Evolutionary conservation across 2,797 vertebrate species (phyloP).

Genomic region (Tapirus indicus): DNA sequence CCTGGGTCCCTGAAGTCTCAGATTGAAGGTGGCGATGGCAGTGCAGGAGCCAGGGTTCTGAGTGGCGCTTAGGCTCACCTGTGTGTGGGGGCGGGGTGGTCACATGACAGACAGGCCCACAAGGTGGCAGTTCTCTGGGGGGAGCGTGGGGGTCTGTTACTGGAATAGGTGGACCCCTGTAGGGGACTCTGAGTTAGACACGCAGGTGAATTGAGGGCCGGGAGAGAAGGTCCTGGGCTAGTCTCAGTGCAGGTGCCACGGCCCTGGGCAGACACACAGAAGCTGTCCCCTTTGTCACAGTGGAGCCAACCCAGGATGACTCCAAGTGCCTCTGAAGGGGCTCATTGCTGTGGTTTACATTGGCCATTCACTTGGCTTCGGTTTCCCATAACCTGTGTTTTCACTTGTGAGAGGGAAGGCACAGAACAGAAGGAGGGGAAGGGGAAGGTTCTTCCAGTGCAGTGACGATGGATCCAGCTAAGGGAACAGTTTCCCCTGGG

Average conservation of each 20-base stretch:
- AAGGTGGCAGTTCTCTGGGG: background rate
- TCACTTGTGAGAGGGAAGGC: background rate
- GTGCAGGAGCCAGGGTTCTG: rapidly evolving
- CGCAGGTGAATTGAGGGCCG: background rate
- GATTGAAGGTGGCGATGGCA: background rate
- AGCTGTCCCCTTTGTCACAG: background rate
- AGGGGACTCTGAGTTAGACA: background rate
- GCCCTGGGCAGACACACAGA: background rate
- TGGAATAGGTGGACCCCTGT: background rate
- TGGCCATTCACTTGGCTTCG: background rate
- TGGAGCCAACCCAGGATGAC: background rate
- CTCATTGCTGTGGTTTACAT: background rate
- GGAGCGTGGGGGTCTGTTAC: background rate
- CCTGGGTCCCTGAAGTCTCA: background rate
- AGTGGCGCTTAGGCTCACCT: background rate
- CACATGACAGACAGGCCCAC: no score
- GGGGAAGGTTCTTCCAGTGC: no score
- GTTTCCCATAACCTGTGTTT: background rate
- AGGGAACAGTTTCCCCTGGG: no score
- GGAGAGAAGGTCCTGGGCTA: background rate
- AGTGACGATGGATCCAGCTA: background rate
- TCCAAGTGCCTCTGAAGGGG: background rate
- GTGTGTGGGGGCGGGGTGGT: background rate
- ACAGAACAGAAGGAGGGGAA: background rate
- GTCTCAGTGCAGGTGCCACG: no score